These are phyloP conservation scores for Nemoura dubitans DNA, from an alignment of 2,888 invertebrate species.

Conservation along the genomic window DNA sequence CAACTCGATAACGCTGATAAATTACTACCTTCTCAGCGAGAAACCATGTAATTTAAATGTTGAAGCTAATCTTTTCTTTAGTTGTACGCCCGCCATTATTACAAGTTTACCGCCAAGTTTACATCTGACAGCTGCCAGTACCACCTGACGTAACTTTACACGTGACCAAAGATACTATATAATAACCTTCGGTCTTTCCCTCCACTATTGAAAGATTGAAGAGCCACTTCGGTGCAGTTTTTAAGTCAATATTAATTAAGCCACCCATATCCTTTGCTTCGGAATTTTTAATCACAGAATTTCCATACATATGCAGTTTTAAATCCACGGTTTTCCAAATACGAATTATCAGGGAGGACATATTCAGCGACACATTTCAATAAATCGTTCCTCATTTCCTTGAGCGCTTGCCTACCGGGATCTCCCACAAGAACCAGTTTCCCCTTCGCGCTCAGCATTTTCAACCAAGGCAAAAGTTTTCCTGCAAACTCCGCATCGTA, in stretches of 20 bases:
- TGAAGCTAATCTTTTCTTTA: constrained; percentile 70
- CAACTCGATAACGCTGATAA: no score
- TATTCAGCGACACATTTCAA: constrained; percentile 62
- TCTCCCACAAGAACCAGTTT: constrained; percentile 67
- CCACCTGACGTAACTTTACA: no score
- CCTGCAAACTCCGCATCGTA: constrained; percentile 70
- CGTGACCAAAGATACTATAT: no score
- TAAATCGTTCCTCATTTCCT: constrained; percentile 57
- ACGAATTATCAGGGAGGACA: constrained; percentile 60
- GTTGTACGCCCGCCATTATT: constrained; percentile 58
- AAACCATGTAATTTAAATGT: constrained; percentile 82
- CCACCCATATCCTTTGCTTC: no score
- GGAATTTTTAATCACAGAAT: no score
- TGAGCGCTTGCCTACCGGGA: constrained; percentile 55
- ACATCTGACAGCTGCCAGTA: no score
- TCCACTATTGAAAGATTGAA: no score
- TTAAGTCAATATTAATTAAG: no score
- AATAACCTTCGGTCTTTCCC: no score
- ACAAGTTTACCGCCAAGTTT: constrained; percentile 3
- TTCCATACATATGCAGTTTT: constrained; percentile 64
- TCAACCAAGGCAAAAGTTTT: constrained; percentile 66
- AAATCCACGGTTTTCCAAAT: constrained; percentile 67
- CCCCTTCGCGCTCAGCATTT: constrained; percentile 56
- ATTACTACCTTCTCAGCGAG: constrained; percentile 67
- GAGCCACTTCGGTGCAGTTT: no score